These are phyloP conservation scores for Napeogenes sylphis DNA, from an alignment of 2,888 invertebrate genomes.

Conservation along the genomic window DNA sequence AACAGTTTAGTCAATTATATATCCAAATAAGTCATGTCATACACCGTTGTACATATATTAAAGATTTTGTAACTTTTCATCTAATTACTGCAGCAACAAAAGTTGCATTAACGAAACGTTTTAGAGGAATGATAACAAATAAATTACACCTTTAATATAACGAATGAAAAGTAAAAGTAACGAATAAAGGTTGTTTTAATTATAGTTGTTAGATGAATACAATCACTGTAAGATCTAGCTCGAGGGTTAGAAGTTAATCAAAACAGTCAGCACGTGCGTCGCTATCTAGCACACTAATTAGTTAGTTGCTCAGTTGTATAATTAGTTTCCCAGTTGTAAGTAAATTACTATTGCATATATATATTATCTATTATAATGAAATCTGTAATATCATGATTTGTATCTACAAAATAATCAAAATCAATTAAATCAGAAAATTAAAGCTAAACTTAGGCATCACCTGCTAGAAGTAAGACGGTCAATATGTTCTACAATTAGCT, in stretches of 20 bases:
- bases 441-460: too few relatives aligned
- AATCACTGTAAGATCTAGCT: slow-evolving; percentile 16
- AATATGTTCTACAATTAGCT: slow-evolving; percentile 55
- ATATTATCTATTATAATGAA: not conserved
- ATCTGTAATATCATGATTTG: too few relatives aligned
- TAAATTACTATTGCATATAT: not conserved
- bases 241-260: slow-evolving; percentile 25
- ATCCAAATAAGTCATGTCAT: not conserved
- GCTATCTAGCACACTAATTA: slow-evolving; percentile 16
- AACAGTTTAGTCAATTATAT: not conserved
- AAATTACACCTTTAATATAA: not conserved
- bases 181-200: slow-evolving; percentile 4
- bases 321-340: slow-evolving; percentile 3
- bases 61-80: too few relatives aligned
- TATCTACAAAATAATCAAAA: too few relatives aligned
- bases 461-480: too few relatives aligned
- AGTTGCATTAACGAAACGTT: slow-evolving; percentile 18
- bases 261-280: slow-evolving; percentile 25
- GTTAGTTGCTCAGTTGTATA: slow-evolving; percentile 10
- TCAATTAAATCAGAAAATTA: too few relatives aligned
- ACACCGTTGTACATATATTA: not conserved
- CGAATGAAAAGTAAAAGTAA: not conserved
- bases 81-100: not conserved
- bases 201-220: slow-evolving; percentile 12
- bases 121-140: slow-evolving; percentile 8